Percentiles rank a stretch among this genome's conserved stretches.
These are phyloP conservation scores for Lasius fuliginosus DNA, from an alignment of 2,888 invertebrate species.

Conservation along the genomic window DNA sequence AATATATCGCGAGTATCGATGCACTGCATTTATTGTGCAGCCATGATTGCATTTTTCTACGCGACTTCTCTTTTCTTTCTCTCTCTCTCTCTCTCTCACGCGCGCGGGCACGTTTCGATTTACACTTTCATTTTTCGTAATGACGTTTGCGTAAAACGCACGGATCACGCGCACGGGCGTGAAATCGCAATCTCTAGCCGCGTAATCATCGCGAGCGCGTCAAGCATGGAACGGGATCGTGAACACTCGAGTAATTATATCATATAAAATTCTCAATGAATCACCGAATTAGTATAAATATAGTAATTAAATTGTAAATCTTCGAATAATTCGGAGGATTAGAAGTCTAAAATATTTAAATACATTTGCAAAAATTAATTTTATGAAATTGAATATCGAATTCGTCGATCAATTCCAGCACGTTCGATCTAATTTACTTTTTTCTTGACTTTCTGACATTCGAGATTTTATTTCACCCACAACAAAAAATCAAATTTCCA, in stretches of 20 bases:
- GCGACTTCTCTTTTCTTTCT: not conserved
- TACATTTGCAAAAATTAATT: not conserved
- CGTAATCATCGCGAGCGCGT: conserved; percentile 45
- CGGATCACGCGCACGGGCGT: conserved; percentile 48
- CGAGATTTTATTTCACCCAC: not conserved
- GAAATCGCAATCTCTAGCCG: conserved; percentile 52
- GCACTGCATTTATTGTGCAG: conserved; percentile 11
- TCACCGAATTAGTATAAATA: not conserved
- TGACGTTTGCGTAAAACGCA: conserved; percentile 46
- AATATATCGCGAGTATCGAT: conserved; percentile 36
- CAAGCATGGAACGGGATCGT: conserved; percentile 2
- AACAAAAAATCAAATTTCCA: not conserved
- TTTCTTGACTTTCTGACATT: not conserved
- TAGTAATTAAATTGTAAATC: not conserved
- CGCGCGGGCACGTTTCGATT: conserved; percentile 18
- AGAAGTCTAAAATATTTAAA: not conserved
- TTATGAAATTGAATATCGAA: not conserved
- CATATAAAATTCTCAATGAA: not conserved
- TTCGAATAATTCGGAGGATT: not conserved
- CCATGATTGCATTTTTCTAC: not conserved
- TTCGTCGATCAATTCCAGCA: not conserved
- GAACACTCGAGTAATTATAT: conserved; percentile 27
- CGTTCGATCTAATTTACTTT: not conserved
- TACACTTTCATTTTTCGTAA: conserved; percentile 59
- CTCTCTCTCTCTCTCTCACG: not conserved